phyloP scores from a whole-genome alignment of 1,140 invertebrate genomes.

The Philotrypesis tridentata region DNA sequence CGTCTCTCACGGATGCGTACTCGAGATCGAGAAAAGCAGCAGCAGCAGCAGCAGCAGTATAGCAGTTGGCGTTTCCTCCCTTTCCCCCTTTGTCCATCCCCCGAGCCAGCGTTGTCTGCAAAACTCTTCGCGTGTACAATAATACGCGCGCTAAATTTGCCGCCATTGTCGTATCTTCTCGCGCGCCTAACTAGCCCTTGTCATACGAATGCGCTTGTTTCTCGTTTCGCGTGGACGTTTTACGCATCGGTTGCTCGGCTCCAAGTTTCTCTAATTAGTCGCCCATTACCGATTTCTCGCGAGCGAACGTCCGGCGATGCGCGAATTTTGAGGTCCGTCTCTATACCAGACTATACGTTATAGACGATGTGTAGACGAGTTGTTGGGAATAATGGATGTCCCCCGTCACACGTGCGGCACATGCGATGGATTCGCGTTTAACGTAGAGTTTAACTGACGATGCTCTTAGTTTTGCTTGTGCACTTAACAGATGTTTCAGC shows the following conservation, averaged over 20 bases:
- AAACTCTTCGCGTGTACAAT: constrained; percentile 55
- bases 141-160: constrained; percentile 70
- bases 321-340: constrained; percentile 12
- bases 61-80: no score
- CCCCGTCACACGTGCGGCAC: background rate
- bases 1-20: constrained; percentile 32
- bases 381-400: background rate
- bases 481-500: no score
- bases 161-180: constrained; percentile 68
- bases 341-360: no score
- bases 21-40: constrained; percentile 27
- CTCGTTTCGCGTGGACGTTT: background rate
- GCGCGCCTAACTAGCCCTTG: constrained; percentile 70
- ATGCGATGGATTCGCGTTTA: no score
- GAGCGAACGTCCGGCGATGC: background rate
- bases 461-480: background rate
- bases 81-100: constrained; percentile 29
- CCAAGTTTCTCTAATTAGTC: constrained; percentile 46
- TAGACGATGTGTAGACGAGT: background rate
- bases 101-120: constrained; percentile 47
- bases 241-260: constrained; percentile 9
- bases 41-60: background rate
- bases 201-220: constrained; percentile 55
- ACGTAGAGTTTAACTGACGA: background rate
- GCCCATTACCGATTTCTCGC: constrained; percentile 36